Percentiles rank a stretch among this genome's conserved stretches.
Conservation (phyloP, 2,113 vertebrate species). For the Danionella cerebrum region DNA sequence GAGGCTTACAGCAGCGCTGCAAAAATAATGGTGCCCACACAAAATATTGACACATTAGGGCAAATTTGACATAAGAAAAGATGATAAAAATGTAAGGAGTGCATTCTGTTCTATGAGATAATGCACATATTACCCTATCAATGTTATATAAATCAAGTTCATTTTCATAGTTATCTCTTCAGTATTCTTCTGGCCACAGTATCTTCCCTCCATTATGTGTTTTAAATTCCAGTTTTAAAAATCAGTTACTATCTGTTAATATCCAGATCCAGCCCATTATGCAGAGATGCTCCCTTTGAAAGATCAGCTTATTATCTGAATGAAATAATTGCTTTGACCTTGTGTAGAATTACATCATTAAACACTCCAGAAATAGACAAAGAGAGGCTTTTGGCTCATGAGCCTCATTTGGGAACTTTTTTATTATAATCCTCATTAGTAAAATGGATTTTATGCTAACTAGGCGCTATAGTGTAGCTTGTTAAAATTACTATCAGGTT, state of each 20-base stretch:
- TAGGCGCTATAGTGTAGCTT: background rate
- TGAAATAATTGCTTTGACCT: slow-evolving; percentile 6
- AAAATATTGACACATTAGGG: no score
- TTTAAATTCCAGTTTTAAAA: background rate
- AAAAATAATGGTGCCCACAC: no score
- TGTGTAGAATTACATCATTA: background rate
- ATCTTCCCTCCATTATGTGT: no score
- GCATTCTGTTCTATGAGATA: no score
- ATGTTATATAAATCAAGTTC: no score
- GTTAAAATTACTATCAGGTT: no score
- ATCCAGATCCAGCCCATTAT: background rate
- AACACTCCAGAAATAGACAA: background rate
- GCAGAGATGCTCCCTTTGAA: background rate
- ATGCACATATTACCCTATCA: no score
- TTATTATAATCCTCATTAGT: background rate
- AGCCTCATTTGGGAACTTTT: background rate
- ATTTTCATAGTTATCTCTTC: no score
- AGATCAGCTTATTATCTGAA: background rate
- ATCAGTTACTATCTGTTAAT: background rate
- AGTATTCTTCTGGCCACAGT: no score
- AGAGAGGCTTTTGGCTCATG: background rate
- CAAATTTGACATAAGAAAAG: no score
- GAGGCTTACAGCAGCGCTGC: no score
- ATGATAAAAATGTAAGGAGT: no score
- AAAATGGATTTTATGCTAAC: background rate